Base-by-base conservation (phyloP, 1,140 invertebrate genomes). In the Goniozus legneri region DNA sequence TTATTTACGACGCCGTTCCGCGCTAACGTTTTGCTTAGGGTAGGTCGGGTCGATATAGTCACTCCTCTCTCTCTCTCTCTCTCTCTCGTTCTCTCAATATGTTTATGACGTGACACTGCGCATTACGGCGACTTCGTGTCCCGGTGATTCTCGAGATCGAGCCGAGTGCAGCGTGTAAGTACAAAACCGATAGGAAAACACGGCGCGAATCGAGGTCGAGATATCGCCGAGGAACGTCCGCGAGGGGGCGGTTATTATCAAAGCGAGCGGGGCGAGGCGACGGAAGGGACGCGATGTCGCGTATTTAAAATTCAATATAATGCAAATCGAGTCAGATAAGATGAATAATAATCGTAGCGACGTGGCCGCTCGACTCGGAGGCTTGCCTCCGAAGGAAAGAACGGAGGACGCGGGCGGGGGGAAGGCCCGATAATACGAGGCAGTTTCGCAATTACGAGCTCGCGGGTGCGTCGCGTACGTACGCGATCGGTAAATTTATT, bases 1-100 rank as follows among this genome's bases (percentile, higher is more conserved):
- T 73, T 74, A 74, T 74, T 74, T 74, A 73, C 59, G 66, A 56
- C 58, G 61, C 55, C 62, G 63, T 72, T 72, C 66, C 63, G 63
- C 36, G 51, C 56, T 67, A 65, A 67, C 56, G 60, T 71, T 69
- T 67, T 52, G 58, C 62, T 71, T 74, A 64, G 50, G 71, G 63
- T 57, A 71, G 70, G 71, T 74, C 67, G 51, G 50, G 44, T 35
- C 41, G 46, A 53, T 42, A n/a, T n/a, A 38, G 37, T 58, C 46
- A n/a, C n/a, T n/a, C n/a, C n/a, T n/a, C n/a, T n/a, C n/a, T n/a
- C n/a, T n/a, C n/a, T n/a, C n/a, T n/a, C n/a, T n/a, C n/a, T n/a
- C n/a, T n/a, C n/a, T n/a, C n/a, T n/a, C n/a, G n/a, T 49, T 27
- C 54, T 42, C 54, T 58, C 56, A 62, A 71, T 71, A 71, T 67